Evolutionary conservation across 2,888 invertebrate genomes (phyloP), one percentile per base, ranked within the genome.

Genomic region (Scaptodrosophila latifasciaeformis): DNA sequence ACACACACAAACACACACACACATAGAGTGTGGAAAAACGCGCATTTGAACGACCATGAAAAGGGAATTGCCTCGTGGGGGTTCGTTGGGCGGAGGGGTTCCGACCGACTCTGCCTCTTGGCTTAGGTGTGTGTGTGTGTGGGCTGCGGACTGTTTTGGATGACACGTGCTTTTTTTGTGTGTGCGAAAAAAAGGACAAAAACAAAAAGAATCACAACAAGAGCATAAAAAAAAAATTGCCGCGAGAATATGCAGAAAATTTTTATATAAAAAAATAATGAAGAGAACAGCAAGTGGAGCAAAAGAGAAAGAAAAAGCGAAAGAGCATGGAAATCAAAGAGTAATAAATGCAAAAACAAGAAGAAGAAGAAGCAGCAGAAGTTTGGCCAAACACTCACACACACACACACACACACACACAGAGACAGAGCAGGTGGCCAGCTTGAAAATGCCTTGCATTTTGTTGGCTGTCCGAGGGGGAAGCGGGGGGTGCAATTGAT

Each of bases 91-190:
- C 5, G 27, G 35, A 42, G 13, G 44, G 6, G 29, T 10, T 29
- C 29, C 10, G 6, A 10, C 29, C 29, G 29, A 7, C n/a, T 6
- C 29, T 10, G 29, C 10, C 29, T 7, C 29, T 29, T 29, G 6
- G 18, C 45, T 30, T 15, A 35, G 49, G 54, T 54, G 47, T 44
- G 21, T 53, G 43, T 48, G 54, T 48, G 54, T 59, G 43, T 56
- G 40, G 21, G 35, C 54, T 48, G 12, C 35, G 35, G 40, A 21
- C 54, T 68, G 51, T 51, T 64, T 61, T 67, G 65, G 68, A 78
- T 83, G 83, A 84, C 84, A 83, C 84, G 82, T 83, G 82, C 84
- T 84, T 84, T 83, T 82, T 83, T 84, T 84, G 83, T 84, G 84
- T 83, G 82, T 62, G 72, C 64, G 66, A 71, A 74, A 77, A 74